Conservation (phyloP, 2,113 vertebrate species). For the Danionella cerebrum region DNA sequence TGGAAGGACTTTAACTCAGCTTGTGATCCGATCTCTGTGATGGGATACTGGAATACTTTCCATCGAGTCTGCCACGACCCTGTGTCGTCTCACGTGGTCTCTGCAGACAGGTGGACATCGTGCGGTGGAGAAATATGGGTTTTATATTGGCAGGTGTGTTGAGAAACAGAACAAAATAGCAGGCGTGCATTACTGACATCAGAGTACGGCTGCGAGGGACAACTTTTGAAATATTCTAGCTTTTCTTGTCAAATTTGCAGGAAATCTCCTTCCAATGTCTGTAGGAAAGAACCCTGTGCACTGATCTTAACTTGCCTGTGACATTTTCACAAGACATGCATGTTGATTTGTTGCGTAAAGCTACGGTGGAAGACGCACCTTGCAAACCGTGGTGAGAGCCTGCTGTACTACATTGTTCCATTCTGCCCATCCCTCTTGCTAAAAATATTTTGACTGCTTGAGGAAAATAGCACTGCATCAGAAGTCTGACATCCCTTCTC, state of each 20-base stretch:
- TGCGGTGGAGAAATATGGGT: not conserved
- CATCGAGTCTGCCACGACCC: not conserved
- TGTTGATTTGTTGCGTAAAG: slow-evolving; percentile 44
- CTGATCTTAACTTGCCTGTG: slow-evolving; percentile 46
- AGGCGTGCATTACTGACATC: not conserved
- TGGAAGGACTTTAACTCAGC: not conserved
- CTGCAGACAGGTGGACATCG: not conserved
- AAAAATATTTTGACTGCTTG: slow-evolving; percentile 23
- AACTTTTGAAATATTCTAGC: not conserved
- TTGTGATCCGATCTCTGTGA: slow-evolving; percentile 14
- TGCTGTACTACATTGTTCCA: slow-evolving; percentile 55
- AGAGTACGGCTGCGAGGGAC: not conserved
- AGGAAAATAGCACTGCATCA: not conserved
- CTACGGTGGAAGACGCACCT: slow-evolving; percentile 41
- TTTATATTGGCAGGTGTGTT: not conserved
- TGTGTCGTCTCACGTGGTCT: not conserved
- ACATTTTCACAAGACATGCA: slow-evolving; percentile 56
- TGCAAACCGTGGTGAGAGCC: slow-evolving; percentile 46
- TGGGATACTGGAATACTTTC: slow-evolving; percentile 5
- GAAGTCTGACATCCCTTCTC: not conserved
- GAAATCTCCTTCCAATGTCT: not conserved
- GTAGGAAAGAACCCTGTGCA: not conserved
- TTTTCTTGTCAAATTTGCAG: not conserved
- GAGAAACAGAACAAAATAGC: not conserved
- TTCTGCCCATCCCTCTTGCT: slow-evolving; percentile 28